Percentiles rank a stretch among this genome's conserved stretches.
These are phyloP conservation scores for Procambarus clarkii DNA, from an alignment of 1,140 invertebrate species.

Conservation along the genomic window DNA sequence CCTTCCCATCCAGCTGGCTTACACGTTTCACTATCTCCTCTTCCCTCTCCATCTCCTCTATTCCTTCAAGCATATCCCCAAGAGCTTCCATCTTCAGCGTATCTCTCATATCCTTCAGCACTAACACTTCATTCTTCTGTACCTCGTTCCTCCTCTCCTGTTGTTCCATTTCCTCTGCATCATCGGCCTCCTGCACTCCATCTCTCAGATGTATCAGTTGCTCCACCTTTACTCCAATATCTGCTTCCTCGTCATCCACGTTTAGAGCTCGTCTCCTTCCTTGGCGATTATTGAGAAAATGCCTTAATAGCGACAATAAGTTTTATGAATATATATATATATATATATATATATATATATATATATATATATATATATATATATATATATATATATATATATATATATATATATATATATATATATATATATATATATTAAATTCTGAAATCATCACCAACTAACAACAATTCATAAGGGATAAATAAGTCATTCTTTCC, in stretches of 20 bases:
- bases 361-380: conserved; percentile 12
- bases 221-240: background rate
- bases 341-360: conserved; percentile 7
- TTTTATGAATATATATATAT: background rate
- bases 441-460: too few relatives aligned
- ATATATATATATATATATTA: background rate
- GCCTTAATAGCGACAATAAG: background rate
- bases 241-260: background rate
- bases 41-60: too few relatives aligned
- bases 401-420: too few relatives aligned
- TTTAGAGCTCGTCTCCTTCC: background rate
- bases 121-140: background rate
- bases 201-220: background rate
- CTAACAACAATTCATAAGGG: too few relatives aligned
- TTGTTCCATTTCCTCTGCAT: background rate
- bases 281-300: background rate
- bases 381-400: conserved; percentile 12
- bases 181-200: background rate
- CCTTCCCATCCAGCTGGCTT: too few relatives aligned
- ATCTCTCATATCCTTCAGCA: too few relatives aligned
- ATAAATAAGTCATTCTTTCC: too few relatives aligned
- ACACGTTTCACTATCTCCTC: too few relatives aligned
- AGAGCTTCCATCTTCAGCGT: too few relatives aligned
- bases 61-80: too few relatives aligned
- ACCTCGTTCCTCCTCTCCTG: background rate